Conservation (phyloP, 1,140 invertebrate genomes). For the Eriosoma lanigerum region DNA sequence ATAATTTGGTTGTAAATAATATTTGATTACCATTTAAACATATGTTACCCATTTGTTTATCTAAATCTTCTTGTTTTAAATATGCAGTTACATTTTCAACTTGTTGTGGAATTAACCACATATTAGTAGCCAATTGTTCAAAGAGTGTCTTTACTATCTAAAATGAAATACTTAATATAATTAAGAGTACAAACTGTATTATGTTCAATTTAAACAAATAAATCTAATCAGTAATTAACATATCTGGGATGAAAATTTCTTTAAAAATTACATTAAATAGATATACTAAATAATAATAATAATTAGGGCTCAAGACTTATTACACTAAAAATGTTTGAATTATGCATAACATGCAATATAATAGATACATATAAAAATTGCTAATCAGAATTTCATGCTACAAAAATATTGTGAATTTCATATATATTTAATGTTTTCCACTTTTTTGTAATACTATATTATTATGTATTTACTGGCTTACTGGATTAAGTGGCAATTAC, state of each 20-base stretch:
- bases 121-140: slow-evolving; percentile 61
- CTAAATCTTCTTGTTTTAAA: slow-evolving; percentile 58
- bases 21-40: slow-evolving; percentile 30
- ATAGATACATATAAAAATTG: no score
- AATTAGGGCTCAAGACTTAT: no score
- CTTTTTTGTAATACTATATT: no score
- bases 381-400: no score
- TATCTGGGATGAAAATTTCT: background rate
- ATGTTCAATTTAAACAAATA: background rate
- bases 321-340: no score
- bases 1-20: background rate
- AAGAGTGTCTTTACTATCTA: slow-evolving; percentile 62
- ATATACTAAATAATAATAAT: background rate
- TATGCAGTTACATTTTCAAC: slow-evolving; percentile 59
- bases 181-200: background rate
- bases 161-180: slow-evolving; percentile 55
- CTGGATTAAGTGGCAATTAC: no score
- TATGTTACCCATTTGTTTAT: slow-evolving; percentile 56
- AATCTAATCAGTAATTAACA: background rate
- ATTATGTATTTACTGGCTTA: no score
- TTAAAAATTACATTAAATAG: background rate
- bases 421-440: no score
- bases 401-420: no score
- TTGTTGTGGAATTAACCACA: slow-evolving; percentile 63
- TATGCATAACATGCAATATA: no score